A percentile compares a stretch with the other conserved stretches of the same genome.
Conservation (phyloP, 2,797 vertebrate genomes). For the Alectoris magna region DNA sequence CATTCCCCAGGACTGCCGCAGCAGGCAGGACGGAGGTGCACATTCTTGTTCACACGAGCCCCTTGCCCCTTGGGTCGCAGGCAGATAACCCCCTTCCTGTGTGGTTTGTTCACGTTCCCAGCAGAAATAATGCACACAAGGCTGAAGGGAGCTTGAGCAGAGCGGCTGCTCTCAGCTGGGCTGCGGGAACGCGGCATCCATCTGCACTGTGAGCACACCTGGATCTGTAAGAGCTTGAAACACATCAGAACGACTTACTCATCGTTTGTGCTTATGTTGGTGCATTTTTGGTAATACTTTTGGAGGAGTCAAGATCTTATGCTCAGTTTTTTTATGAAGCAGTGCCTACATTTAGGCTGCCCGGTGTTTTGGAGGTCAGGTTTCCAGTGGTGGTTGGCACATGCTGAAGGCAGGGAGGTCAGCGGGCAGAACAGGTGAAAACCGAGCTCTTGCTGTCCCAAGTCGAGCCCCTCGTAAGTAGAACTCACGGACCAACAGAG, state of each 20-base stretch:
- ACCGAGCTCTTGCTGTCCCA: neutral
- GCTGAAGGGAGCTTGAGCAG: neutral
- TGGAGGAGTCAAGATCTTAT: neutral
- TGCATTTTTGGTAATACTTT: accelerated
- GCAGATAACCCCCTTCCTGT: neutral
- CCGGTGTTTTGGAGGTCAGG: neutral
- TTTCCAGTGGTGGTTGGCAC: neutral
- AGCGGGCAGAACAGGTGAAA: neutral
- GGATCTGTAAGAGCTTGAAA: neutral
- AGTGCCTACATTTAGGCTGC: neutral
- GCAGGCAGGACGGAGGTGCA: neutral
- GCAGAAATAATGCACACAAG: neutral
- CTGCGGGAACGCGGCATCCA: accelerated
- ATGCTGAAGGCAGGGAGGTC: accelerated
- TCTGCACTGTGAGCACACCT: neutral
- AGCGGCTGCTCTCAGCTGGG: constrained; percentile 40
- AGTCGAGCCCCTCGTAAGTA: neutral
- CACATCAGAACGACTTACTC: neutral
- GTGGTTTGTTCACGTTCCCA: neutral
- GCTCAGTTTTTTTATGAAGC: neutral
- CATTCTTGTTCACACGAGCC: neutral
- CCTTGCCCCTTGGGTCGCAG: neutral
- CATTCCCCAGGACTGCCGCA: neutral
- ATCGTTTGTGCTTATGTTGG: accelerated
- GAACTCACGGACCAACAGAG: neutral